Percentiles rank a stretch among this genome's conserved stretches.
These are phyloP conservation scores for Riptortus pedestris DNA, from an alignment of 1,140 invertebrate genomes.

Conservation along the genomic window DNA sequence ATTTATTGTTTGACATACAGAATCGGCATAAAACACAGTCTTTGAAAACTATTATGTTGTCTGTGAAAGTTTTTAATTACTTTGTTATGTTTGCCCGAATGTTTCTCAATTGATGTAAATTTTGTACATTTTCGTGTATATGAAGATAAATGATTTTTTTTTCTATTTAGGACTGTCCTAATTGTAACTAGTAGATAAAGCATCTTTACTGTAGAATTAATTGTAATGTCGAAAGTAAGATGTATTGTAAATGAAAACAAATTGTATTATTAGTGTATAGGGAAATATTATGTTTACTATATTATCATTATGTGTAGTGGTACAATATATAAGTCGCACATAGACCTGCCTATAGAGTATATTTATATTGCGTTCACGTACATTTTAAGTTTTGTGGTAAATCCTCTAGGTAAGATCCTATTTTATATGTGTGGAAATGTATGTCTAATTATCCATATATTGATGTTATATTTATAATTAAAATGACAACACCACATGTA, in stretches of 20 bases:
- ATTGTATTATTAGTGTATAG: constrained; percentile 24
- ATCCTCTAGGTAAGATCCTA: constrained; percentile 13
- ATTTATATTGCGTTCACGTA: constrained; percentile 18
- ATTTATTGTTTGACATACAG: constrained; percentile 14
- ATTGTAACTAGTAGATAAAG: constrained; percentile 15
- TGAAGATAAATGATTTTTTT: constrained; percentile 15
- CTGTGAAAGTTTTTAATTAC: constrained; percentile 12
- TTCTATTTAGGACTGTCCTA: constrained; percentile 9
- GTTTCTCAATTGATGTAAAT: constrained; percentile 21
- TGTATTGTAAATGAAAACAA: constrained; percentile 19
- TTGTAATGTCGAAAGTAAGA: constrained; percentile 21
- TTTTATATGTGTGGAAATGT: constrained; percentile 28
- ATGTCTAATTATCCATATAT: constrained; percentile 17
- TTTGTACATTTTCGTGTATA: constrained; percentile 25
- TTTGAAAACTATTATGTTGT: constrained; percentile 11
- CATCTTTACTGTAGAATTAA: constrained; percentile 19
- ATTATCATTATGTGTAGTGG: constrained; percentile 24
- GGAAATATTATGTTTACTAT: constrained; percentile 21
- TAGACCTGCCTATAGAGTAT: constrained; percentile 24
- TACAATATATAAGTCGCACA: constrained; percentile 25
- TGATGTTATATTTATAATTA: constrained; percentile 26
- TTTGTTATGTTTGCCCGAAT: constrained; percentile 19
- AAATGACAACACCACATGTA: constrained; percentile 23
- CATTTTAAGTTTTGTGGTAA: constrained; percentile 15
- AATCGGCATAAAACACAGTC: neutral